Percentiles rank a stretch among this genome's conserved stretches.
Evolutionary conservation across 2,888 invertebrate species (phyloP).

Genomic region (Strigamia maritima): DNA sequence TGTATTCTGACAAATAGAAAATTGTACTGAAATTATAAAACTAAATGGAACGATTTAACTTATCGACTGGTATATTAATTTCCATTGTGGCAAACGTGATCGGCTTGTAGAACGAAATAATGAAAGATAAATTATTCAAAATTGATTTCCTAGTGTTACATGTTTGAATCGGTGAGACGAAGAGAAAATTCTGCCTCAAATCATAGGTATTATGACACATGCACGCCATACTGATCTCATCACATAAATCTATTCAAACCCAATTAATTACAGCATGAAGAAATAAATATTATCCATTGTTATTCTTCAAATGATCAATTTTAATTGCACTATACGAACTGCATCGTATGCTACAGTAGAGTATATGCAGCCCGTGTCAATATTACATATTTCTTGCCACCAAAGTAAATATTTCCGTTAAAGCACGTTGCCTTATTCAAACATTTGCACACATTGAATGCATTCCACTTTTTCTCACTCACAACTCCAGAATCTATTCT

Average conservation of each 20-base stretch:
- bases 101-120: slow-evolving; percentile 14
- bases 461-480: background rate
- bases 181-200: background rate
- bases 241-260: background rate
- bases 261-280: background rate
- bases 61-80: background rate
- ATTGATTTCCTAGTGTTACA: slow-evolving; percentile 7
- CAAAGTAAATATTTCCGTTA: slow-evolving; percentile 9
- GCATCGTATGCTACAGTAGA: background rate
- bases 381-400: slow-evolving; percentile 30
- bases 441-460: slow-evolving; percentile 5
- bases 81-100: background rate
- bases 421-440: slow-evolving; percentile 1
- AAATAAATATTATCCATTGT: background rate
- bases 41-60: background rate
- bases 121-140: slow-evolving; percentile 31
- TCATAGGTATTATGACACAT: slow-evolving; percentile 5
- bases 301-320: background rate
- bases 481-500: slow-evolving; percentile 10
- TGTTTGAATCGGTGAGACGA: background rate
- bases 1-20: background rate
- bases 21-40: background rate
- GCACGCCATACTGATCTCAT: background rate
- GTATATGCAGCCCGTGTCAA: background rate
- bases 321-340: background rate